These are phyloP conservation scores for Myanophis thanlyinensis DNA, from an alignment of 2,113 vertebrate species.

Conservation along the genomic window DNA sequence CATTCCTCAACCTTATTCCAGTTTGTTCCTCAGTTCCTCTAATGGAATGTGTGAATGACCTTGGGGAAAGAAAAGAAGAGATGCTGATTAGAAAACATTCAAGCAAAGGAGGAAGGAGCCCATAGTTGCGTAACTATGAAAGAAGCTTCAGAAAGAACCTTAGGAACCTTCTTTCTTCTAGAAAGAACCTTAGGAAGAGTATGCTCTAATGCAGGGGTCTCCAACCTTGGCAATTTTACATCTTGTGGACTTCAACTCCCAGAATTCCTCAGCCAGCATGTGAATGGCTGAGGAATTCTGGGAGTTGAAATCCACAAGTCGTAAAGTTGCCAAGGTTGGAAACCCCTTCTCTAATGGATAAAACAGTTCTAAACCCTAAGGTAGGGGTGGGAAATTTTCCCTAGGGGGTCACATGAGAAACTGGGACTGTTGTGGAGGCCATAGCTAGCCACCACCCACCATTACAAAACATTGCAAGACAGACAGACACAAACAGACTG, in stretches of 20 bases:
- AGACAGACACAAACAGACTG: too few species aligned
- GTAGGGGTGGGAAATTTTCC: background rate
- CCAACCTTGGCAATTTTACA: too few species aligned
- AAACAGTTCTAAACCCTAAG: background rate
- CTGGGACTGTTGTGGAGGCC: background rate
- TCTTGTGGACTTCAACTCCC: too few species aligned
- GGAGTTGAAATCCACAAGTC: too few species aligned
- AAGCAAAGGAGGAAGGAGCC: background rate
- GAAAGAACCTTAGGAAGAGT: background rate
- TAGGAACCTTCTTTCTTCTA: background rate
- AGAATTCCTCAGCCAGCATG: too few species aligned
- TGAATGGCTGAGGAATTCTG: too few species aligned
- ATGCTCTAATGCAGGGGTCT: too few species aligned
- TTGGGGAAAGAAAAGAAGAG: background rate
- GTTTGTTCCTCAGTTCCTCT: background rate
- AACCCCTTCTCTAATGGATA: background rate
- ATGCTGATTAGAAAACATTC: background rate
- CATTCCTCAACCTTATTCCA: background rate
- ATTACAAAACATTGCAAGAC: background rate
- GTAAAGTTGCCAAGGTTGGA: too few species aligned
- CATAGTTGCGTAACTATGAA: background rate
- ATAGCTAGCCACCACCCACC: background rate
- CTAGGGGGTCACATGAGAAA: background rate
- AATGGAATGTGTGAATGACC: background rate
- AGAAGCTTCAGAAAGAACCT: background rate